These are phyloP conservation scores for Lepidonotus clava DNA, from an alignment of 2,888 invertebrate species.

Conservation along the genomic window DNA sequence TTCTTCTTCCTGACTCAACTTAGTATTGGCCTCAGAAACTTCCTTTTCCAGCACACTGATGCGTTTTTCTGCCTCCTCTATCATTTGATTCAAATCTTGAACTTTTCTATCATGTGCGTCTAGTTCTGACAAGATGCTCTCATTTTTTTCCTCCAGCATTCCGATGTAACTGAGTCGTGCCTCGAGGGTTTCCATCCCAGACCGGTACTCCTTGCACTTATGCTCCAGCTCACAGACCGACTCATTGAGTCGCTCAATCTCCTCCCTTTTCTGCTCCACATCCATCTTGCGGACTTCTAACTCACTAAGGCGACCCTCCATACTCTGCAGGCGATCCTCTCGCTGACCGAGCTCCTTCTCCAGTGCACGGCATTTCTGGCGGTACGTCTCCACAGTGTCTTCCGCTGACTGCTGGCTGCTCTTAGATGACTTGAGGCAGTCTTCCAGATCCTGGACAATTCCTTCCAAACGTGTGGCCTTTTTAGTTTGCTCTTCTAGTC, in stretches of 20 bases:
- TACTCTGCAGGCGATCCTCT: conserved; percentile 34
- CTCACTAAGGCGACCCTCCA: conserved; percentile 44
- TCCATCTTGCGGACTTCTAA: neutral
- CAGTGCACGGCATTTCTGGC: conserved; percentile 36
- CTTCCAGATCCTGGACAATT: conserved; percentile 55
- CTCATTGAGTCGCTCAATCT: conserved; percentile 55
- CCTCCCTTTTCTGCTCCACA: conserved; percentile 4
- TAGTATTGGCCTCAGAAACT: neutral
- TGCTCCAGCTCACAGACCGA: conserved; percentile 56
- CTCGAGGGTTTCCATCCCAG: conserved; percentile 59
- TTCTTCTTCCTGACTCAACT: neutral
- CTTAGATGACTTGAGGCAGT: conserved; percentile 53
- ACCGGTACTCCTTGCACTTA: conserved; percentile 42
- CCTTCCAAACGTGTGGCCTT: conserved; percentile 21
- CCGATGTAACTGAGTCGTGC: conserved; percentile 56
- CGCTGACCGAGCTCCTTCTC: conserved; percentile 8
- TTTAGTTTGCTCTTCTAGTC: conserved; percentile 7
- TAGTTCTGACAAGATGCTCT: conserved; percentile 39
- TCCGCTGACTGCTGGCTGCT: conserved; percentile 6
- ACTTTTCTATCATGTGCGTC: conserved; percentile 43
- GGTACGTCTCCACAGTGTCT: conserved; percentile 29
- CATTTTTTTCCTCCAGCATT: conserved; percentile 45
- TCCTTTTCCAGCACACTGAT: neutral
- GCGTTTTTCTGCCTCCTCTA: conserved; percentile 25
- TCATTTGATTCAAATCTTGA: conserved; percentile 46